Percentiles rank a stretch among this genome's conserved stretches.
Evolutionary conservation across 2,113 vertebrate genomes (phyloP).

Genomic region (Daboia siamensis): DNA sequence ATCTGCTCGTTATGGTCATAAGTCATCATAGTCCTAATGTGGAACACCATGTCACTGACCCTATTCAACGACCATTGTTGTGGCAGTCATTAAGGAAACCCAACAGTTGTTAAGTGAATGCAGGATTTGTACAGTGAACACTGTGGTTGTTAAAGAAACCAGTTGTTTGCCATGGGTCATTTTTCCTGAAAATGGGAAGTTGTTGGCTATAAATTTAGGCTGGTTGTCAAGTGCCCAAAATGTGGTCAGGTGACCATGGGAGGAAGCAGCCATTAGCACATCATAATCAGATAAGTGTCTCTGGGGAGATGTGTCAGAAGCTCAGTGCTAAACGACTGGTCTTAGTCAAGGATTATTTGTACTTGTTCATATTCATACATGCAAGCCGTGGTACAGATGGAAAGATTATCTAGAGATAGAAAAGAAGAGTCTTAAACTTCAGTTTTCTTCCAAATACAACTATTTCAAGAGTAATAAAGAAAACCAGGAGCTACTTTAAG

Average conservation of each 20-base stretch:
- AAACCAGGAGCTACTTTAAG: background rate
- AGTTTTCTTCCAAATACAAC: background rate
- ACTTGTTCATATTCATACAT: background rate
- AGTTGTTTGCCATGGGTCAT: background rate
- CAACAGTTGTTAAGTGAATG: background rate
- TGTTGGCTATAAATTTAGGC: background rate
- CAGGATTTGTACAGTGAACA: background rate
- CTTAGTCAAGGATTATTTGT: background rate
- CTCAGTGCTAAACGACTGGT: background rate
- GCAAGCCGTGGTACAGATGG: too few species aligned
- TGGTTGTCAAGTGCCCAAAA: background rate
- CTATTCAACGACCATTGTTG: background rate
- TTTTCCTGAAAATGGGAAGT: background rate
- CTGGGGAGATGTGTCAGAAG: background rate
- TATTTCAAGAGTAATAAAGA: background rate
- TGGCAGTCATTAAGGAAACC: background rate
- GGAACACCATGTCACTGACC: background rate
- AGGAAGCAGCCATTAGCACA: background rate
- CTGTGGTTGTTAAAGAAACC: background rate
- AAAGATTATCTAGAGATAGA: background rate
- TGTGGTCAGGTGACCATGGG: background rate
- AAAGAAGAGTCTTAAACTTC: background rate
- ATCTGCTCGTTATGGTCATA: background rate
- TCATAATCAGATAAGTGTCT: background rate
- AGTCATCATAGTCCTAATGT: background rate